Evolutionary conservation across 1,140 invertebrate genomes (phyloP), one percentile per base, ranked within the genome.

Genomic region (Eriosoma lanigerum): DNA sequence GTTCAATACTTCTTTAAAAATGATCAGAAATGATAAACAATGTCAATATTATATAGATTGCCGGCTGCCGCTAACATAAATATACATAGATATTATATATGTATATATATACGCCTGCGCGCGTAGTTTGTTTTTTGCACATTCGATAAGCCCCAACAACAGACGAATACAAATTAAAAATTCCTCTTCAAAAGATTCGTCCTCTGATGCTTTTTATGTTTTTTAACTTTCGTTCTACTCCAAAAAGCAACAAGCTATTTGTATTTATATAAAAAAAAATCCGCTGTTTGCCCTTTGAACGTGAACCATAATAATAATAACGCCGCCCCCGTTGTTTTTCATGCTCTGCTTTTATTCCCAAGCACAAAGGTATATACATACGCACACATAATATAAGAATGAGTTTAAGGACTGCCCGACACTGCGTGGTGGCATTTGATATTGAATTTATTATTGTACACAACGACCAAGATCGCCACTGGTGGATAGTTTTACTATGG

Each of bases 171-270:
- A 72, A 72, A 72, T 72, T 72, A 72, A 72, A 72, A 72, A 72
- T 72, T 72, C 68, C 68, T 72, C 48, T 72, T 72, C 48, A 72
- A 72, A 72, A 72, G 68, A 72, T 29, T 72, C 48, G 68, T 72
- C 24, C 68, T 72, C 68, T 52, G 68, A 72, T 72, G 66, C 26
- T 72, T 72, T 44, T 52, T 66, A n/a, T 50, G 8, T 72, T 72
- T 68, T 72, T 72, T 1, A 29, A 50, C 68, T 72, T 24, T 4
- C 48, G 17, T 72, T 72, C 48, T 50, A 72, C 24, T 72, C 26
- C 29, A 29, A 72, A 68, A 52, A 72, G 68, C 68, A 72, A 72
- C 68, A 72, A 72, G 68, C 68, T 72, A 72, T 52, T 72, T 32
- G 12, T 19, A n/a, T 32, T 19, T 19, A 62, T n/a, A 38, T 32